Base-by-base conservation (phyloP, 2,888 invertebrate genomes). In the Stenurella melanura region DNA sequence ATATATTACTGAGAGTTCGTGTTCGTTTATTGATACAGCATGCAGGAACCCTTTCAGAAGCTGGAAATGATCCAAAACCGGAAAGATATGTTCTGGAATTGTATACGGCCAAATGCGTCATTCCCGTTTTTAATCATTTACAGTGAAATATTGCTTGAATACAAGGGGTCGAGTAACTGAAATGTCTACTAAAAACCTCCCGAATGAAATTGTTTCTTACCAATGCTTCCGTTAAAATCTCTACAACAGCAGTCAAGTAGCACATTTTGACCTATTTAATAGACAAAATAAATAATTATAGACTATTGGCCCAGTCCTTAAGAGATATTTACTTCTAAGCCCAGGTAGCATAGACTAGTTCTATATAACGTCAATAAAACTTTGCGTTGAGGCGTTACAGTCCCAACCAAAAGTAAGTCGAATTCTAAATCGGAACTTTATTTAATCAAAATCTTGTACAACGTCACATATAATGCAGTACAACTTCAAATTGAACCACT, bases 41-140 rank as follows among this genome's bases (percentile, higher is more conserved):
- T 67, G 42, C 17, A 34, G 18, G n/a, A 63, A 34, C 17, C 63
- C 63, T 63, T 63, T 64, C 26, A 54, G 67, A n/a, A 21, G n/a
- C 67, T 67, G 67, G 67, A 67, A 67, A 21, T 54, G 26, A 54
- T 54, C 67, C 67, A 67, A 54, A 54, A 67, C 50, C 12, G 54
- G 67, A 38, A 58, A 50, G 38, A 67, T 54, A 26, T 54, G 67
- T 50, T 54, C 30, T 54, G 21, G 63, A 63, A 63, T 63, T 63
- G 38, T 26, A 54, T 54, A 17, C 64, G 64, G 64, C 64, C 64
- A 42, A 64, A 64, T 42, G 67, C 67, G 54, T 54, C 67, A 54
- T 54, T 54, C 54, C 26, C 1, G 54, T 19, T 67, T 54, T 67
- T 67, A 67, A 67, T 67, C 67, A 67, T 54, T 67, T 67, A 54